phyloP scores from a whole-genome alignment of 2,113 vertebrate species.

The Callorhinus ursinus region DNA sequence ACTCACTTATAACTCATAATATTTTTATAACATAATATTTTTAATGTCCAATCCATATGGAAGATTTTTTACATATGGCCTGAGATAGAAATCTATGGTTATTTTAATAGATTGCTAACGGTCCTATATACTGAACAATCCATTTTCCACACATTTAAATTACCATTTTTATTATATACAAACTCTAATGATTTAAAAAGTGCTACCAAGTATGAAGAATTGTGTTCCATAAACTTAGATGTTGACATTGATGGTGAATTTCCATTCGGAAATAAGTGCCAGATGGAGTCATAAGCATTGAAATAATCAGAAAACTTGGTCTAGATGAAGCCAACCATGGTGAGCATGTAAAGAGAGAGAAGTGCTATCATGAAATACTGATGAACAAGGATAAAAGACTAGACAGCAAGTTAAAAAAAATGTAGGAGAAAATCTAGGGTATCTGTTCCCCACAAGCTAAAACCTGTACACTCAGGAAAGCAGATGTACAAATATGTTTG shows the following conservation, averaged over 20 bases:
- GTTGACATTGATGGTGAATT: background rate
- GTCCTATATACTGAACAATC: background rate
- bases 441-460: background rate
- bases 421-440: background rate
- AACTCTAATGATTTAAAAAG: background rate
- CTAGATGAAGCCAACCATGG: background rate
- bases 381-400: background rate
- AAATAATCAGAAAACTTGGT: background rate
- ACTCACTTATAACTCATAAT: background rate
- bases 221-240: background rate
- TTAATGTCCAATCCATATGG: background rate
- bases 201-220: background rate
- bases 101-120: background rate
- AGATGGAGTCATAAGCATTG: background rate
- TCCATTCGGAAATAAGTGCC: background rate
- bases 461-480: background rate
- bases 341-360: background rate
- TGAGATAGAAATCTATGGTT: background rate
- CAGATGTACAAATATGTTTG: background rate
- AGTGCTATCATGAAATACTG: background rate
- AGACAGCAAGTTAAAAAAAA: background rate
- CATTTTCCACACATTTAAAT: background rate
- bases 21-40: background rate
- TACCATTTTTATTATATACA: background rate
- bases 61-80: background rate